A percentile compares a stretch with the other conserved stretches of the same genome.
Conservation (phyloP, 2,888 invertebrate species). For the Coleophora deauratella region DNA sequence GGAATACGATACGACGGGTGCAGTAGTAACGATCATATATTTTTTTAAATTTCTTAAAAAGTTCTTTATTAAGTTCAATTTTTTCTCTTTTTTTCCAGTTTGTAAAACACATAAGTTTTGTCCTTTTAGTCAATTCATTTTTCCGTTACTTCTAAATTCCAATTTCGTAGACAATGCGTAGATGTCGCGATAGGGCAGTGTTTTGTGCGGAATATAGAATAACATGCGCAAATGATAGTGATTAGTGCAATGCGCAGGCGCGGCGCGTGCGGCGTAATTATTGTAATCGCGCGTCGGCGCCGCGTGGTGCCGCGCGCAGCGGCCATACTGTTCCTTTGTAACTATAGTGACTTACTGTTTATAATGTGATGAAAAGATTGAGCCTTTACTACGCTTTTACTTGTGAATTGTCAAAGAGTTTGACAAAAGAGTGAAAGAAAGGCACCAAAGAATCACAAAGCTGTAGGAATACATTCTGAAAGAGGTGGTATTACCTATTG, state of each 20-base stretch:
- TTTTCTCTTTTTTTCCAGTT: too few species aligned
- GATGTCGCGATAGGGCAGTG: slow-evolving; percentile 56
- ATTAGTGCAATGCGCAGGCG: slow-evolving; percentile 51
- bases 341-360: slow-evolving; percentile 9
- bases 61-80: too few species aligned
- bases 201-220: slow-evolving; percentile 64
- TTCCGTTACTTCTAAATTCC: slow-evolving; percentile 1
- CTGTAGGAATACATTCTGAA: too few species aligned
- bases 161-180: slow-evolving; percentile 20
- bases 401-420: too few species aligned
- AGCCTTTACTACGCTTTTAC: background rate
- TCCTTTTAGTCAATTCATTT: too few species aligned
- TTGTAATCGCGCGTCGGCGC: slow-evolving; percentile 57
- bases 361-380: background rate
- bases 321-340: slow-evolving; percentile 20
- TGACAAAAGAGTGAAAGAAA: too few species aligned
- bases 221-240: slow-evolving; percentile 71
- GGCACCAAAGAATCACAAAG: too few species aligned
- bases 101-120: too few species aligned
- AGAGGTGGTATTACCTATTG: too few species aligned
- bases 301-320: slow-evolving; percentile 24
- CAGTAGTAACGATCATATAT: too few species aligned
- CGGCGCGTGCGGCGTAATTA: slow-evolving; percentile 66
- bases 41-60: too few species aligned
- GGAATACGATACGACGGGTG: too few species aligned